These are phyloP conservation scores for Rhingia campestris DNA, from an alignment of 2,888 invertebrate species.

Conservation along the genomic window DNA sequence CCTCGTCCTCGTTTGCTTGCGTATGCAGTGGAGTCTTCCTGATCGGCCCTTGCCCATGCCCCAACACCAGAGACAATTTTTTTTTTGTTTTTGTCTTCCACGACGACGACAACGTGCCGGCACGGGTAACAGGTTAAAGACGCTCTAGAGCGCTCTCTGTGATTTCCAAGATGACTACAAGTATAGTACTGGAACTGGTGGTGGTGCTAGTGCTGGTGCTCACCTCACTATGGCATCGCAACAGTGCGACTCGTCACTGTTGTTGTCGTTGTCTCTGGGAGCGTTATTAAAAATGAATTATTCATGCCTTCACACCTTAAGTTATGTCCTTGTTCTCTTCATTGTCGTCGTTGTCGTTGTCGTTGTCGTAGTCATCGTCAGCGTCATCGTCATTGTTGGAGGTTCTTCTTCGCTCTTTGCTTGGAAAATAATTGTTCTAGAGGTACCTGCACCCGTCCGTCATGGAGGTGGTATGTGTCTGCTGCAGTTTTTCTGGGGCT, in stretches of 20 bases:
- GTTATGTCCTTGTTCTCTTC: conserved; percentile 78
- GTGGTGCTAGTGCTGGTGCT: conserved; percentile 1
- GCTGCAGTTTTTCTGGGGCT: conserved; percentile 9
- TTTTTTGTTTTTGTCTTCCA: conserved; percentile 21
- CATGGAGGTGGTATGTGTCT: conserved; percentile 24
- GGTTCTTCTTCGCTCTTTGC: conserved; percentile 22
- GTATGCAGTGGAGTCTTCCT: conserved; percentile 31
- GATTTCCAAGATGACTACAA: conserved; percentile 49
- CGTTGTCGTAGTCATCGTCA: conserved; percentile 16
- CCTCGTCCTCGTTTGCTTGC: neutral
- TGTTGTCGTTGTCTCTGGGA: conserved; percentile 57
- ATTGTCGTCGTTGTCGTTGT: conserved; percentile 69
- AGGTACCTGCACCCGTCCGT: conserved; percentile 61
- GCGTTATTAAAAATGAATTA: conserved; percentile 74
- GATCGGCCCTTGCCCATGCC: conserved; percentile 40
- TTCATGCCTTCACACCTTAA: conserved; percentile 78
- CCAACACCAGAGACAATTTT: conserved; percentile 17
- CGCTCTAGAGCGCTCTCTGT: conserved; percentile 27
- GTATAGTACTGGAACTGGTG: neutral
- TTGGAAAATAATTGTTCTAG: conserved; percentile 60
- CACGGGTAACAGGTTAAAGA: conserved; percentile 60
- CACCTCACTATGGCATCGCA: conserved; percentile 7
- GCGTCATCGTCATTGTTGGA: conserved; percentile 13
- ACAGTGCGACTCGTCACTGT: conserved; percentile 19
- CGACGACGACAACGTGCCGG: conserved; percentile 4